Conservation (phyloP, 2,113 vertebrate species). For the Cynopterus brachyotis region DNA sequence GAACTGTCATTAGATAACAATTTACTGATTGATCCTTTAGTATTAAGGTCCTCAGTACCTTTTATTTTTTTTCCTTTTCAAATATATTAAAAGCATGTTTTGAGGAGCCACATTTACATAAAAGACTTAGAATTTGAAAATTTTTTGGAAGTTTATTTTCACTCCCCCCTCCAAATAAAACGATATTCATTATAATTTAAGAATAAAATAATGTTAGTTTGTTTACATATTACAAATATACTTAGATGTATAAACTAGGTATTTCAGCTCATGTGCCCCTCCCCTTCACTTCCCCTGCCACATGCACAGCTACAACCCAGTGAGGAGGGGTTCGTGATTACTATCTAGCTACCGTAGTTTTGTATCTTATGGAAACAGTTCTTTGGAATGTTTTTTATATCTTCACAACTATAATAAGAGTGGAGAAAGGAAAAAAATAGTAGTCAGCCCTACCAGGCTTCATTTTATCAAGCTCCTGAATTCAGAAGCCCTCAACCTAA, state of each 20-base stretch:
- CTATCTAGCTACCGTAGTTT: background rate
- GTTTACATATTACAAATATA: background rate
- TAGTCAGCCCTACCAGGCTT: background rate
- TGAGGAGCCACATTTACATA: background rate
- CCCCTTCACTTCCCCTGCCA: accelerated
- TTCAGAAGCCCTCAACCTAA: background rate
- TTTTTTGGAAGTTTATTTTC: background rate
- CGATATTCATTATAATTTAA: background rate
- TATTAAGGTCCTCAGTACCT: background rate
- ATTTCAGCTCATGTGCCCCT: background rate
- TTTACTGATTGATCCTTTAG: background rate
- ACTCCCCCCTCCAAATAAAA: background rate
- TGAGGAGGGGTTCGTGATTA: background rate
- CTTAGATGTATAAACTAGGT: background rate
- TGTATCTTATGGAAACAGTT: background rate
- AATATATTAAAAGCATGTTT: background rate
- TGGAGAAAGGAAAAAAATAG: background rate
- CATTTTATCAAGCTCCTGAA: background rate
- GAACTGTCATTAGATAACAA: background rate
- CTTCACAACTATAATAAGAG: background rate
- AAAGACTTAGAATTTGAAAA: constrained; percentile 28
- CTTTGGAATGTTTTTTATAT: background rate
- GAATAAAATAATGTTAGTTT: background rate
- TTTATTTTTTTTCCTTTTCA: background rate
- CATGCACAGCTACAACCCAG: background rate